Conservation (phyloP, 2,113 vertebrate genomes). For the Ariopsis seemanni region DNA sequence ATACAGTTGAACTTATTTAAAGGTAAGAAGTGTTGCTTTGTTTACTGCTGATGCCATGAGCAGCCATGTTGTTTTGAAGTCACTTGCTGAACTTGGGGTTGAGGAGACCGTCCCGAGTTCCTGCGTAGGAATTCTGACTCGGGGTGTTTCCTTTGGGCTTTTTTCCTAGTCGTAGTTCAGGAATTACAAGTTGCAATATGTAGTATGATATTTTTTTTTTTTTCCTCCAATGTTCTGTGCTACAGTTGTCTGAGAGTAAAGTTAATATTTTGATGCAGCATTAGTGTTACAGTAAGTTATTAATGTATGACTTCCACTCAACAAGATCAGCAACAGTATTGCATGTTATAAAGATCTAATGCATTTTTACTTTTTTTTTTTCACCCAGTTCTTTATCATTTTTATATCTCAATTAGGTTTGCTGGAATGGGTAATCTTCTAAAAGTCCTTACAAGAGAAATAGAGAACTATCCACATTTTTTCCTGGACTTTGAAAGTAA, state of each 20-base stretch:
- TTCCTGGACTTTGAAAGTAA: conserved; percentile 99
- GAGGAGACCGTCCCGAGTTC: neutral
- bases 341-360: neutral
- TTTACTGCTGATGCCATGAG: neutral
- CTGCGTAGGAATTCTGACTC: neutral
- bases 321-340: neutral
- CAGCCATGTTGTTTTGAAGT: neutral
- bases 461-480: conserved; percentile 99
- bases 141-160: neutral
- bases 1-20: neutral
- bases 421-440: conserved; percentile 99
- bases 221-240: neutral
- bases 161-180: neutral
- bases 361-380: neutral
- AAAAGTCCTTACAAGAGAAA: conserved; percentile 99
- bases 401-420: conserved; percentile 85
- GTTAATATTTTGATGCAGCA: too few species aligned
- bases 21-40: neutral
- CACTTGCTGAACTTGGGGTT: neutral
- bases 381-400: conserved; percentile 47
- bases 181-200: neutral
- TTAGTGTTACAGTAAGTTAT: neutral
- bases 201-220: neutral
- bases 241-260: neutral
- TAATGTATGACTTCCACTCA: neutral